These are phyloP conservation scores for Chaetogeoica ovagalla DNA, from an alignment of 2,888 invertebrate species.

Conservation along the genomic window DNA sequence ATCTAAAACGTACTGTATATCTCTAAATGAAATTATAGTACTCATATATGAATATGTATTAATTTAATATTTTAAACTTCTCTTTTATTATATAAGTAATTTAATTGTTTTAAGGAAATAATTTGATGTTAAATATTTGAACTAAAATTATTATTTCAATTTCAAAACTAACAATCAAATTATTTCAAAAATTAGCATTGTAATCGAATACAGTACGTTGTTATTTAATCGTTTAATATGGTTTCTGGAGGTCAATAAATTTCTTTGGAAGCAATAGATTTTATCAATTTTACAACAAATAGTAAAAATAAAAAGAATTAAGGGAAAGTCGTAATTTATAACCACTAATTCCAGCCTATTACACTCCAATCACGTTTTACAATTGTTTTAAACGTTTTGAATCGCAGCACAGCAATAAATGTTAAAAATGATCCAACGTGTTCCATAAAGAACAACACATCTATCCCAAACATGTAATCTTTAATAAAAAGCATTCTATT, in stretches of 20 bases:
- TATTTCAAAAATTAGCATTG: background rate
- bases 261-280: background rate
- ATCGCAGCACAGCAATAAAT: constrained; percentile 10
- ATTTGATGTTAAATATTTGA: background rate
- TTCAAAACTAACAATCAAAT: background rate
- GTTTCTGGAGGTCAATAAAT: background rate
- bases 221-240: background rate
- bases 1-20: too few species aligned
- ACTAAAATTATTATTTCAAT: background rate
- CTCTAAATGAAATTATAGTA: too few species aligned
- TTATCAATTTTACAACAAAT: constrained; percentile 14
- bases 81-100: too few species aligned
- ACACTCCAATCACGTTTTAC: constrained; percentile 41
- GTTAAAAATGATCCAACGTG: constrained; percentile 15
- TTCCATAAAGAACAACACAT: background rate
- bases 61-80: too few species aligned
- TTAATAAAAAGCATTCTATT: background rate
- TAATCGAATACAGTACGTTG: background rate
- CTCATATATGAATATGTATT: too few species aligned
- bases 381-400: constrained; percentile 9
- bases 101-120: background rate
- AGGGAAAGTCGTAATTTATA: constrained; percentile 25
- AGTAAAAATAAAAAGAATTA: constrained; percentile 22
- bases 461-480: background rate
- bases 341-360: constrained; percentile 33